Conservation (phyloP, 2,888 invertebrate species). For the Napeogenes inachia region DNA sequence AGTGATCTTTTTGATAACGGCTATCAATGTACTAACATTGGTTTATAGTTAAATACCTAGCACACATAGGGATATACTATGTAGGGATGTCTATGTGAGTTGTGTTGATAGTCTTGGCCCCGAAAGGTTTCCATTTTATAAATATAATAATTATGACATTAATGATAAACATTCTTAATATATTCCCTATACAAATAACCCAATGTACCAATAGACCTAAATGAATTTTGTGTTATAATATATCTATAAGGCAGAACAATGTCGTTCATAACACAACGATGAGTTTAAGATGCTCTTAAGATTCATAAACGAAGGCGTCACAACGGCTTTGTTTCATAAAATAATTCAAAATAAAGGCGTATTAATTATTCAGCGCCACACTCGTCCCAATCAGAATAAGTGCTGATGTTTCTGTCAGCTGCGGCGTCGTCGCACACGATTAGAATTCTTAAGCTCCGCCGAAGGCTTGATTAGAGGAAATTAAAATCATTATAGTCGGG, state of each 20-base stretch:
- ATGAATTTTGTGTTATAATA: too few species aligned
- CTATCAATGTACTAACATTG: constrained; percentile 31
- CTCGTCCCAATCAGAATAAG: constrained; percentile 77
- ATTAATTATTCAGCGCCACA: constrained; percentile 77
- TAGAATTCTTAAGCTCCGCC: constrained; percentile 77
- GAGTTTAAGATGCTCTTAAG: constrained; percentile 36
- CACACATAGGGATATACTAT: background rate
- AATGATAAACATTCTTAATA: too few species aligned
- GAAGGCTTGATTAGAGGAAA: constrained; percentile 78
- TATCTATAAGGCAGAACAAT: background rate
- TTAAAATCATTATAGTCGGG: constrained; percentile 76
- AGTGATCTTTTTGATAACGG: constrained; percentile 42
- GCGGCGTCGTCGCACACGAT: constrained; percentile 63
- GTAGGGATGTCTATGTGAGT: too few species aligned
- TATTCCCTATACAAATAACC: too few species aligned
- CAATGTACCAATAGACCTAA: too few species aligned
- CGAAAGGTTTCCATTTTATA: too few species aligned
- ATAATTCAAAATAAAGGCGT: constrained; percentile 70
- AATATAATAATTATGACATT: too few species aligned
- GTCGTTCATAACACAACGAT: constrained; percentile 19
- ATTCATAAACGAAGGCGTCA: constrained; percentile 61
- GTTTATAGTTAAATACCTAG: constrained; percentile 6
- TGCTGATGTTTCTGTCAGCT: constrained; percentile 77
- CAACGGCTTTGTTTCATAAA: constrained; percentile 63
- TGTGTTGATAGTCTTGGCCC: too few species aligned